Evolutionary conservation across 2,797 vertebrate species (phyloP), one percentile per base, ranked within the genome.

Genomic region (Paedocypris micromegethes): DNA sequence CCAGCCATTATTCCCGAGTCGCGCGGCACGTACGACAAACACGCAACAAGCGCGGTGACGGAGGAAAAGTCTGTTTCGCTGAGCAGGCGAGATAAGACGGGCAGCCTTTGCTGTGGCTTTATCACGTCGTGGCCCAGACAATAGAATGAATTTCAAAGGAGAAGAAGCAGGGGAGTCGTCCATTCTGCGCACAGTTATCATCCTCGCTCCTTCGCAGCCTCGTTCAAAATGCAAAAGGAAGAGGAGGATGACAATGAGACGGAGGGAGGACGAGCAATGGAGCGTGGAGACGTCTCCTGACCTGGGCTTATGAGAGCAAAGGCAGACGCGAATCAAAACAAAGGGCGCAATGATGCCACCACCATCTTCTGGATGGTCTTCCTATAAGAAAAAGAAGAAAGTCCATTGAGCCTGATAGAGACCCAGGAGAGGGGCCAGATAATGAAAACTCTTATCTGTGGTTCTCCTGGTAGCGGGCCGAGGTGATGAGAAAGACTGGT

Each of bases 61-160:
- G 68, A 72, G 70, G 82, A 86, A 47, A 86, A 86, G 87, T 85
- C 86, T 87, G 80, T 89, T 88, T 88, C 82, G 87, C 86, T 88
- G 88, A 88, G 86, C 85, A 79, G 80, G 86, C 80, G 83, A 82
- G 89, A 90, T 90, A 90, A 90, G 86, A 86, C 81, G 39, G 77
- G 84, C 84, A 83, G 87, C 84, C 86, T 87, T 88, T 87, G 86
- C 84, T 85, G 82, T 87, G 83, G 60, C 85, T 86, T 89, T 88
- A 89, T 89, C 87, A 87, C 85, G 82, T 83, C 77, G 77, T 77
- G 68, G 83, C 83, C 83, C 86, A 88, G 84, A 90, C 89, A 90
- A 90, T 88, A 84, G 86, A 87, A 86, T 84, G 88, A 86, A 89
- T 88, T 90, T 90, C 87, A 88, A 90, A 89, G 88, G 87, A 85